phyloP scores from a whole-genome alignment of 1,140 invertebrate genomes.

The Penaeus indicus region DNA sequence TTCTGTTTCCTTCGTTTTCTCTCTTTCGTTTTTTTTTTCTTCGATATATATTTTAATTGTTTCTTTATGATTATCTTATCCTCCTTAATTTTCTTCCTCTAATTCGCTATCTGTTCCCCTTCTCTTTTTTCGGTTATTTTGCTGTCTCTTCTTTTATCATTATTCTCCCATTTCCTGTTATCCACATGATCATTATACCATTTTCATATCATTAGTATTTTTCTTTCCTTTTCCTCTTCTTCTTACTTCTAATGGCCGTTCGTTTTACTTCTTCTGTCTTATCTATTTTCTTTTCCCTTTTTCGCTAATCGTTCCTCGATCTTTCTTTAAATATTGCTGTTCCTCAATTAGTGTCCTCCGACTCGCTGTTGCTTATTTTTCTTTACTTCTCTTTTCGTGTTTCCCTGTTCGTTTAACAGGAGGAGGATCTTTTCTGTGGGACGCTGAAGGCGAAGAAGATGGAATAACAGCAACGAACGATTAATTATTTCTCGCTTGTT shows the following conservation, averaged over 20 bases:
- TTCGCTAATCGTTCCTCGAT: too few species aligned
- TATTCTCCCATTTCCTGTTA: not conserved
- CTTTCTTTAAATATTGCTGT: too few species aligned
- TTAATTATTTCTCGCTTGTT: not conserved
- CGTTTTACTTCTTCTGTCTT: not conserved
- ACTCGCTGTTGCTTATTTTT: not conserved
- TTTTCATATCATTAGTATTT: not conserved
- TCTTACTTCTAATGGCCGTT: not conserved
- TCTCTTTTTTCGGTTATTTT: too few species aligned
- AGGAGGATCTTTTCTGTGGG: too few species aligned
- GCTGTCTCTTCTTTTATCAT: too few species aligned
- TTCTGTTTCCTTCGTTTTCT: too few species aligned
- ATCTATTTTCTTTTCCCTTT: too few species aligned
- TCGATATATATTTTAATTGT: too few species aligned
- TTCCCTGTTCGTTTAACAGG: not conserved
- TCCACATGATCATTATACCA: not conserved
- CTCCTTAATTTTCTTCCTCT: not conserved
- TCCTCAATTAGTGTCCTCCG: not conserved
- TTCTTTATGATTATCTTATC: too few species aligned
- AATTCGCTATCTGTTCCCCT: not conserved
- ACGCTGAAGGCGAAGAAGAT: not conserved
- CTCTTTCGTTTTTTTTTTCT: too few species aligned
- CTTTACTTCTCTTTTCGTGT: not conserved
- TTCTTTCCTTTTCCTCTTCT: constrained; percentile 8
- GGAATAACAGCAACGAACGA: not conserved